Evolutionary conservation across 2,797 vertebrate species (phyloP), one percentile per base, ranked within the genome.

Genomic region (Argentina silus): DNA sequence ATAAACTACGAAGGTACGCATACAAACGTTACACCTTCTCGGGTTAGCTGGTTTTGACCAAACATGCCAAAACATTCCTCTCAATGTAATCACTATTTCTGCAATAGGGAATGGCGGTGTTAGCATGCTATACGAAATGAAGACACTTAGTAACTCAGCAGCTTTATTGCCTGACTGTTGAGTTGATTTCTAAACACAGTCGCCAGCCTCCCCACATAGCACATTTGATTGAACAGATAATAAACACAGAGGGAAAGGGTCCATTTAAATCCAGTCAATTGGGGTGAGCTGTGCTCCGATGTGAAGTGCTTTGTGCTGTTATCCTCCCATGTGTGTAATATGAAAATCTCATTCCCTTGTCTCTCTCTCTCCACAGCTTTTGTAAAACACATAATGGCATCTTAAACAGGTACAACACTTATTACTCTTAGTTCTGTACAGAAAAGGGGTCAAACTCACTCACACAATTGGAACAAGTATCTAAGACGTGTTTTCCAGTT

Each of bases 301-400:
- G 27, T 36, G 27, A 36, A 4, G 27, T 36, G 27, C 27, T 36
- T 36, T 36, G 27, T 36, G 27, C 27, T 2, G 11, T 71, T 27
- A 14, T 44, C 12, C 27, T 21, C 65, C 50, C 47, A 68, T 71
- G 47, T 66, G 47, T 66, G 27, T 36, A 1, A 36, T 36, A 36
- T 36, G 27, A 36, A 36, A 59, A 6, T 63, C 19, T 64, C 21
- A 57, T 11, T n/a, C 12, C 0, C 21, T 19, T 59, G 1, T 67
- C 42, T 45, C 14, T 56, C n/a, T 15, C 15, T 48, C 21, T 64
- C 60, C 48, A 12, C 81, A 88, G 92, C 92, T 62, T 94, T 95
- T 79, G 92, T 94, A 70, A 94, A 95, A 72, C 84, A 94, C 79
- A 89, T 95, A 43, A 92, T 95, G 94, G 91, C 93, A 42, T 81